Evolutionary conservation across 2,113 vertebrate genomes (phyloP).

Genomic region (Microtus oregoni): DNA sequence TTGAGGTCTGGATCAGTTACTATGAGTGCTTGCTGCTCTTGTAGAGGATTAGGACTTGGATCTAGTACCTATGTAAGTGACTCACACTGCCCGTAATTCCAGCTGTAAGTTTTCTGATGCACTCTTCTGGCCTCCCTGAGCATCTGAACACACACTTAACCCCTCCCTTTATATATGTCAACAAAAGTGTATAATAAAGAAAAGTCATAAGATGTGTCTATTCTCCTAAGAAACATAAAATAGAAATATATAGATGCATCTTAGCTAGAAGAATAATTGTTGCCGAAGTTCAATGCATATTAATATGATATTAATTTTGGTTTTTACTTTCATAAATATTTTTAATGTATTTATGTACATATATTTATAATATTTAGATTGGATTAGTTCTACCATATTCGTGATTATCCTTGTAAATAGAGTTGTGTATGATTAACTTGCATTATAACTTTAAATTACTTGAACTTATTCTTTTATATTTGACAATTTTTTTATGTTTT

Average conservation of each 20-base stretch:
- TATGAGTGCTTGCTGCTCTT: neutral
- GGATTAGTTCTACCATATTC: neutral
- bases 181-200: neutral
- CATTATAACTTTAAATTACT: neutral
- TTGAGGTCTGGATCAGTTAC: neutral
- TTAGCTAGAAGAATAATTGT: neutral
- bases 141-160: neutral
- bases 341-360: neutral
- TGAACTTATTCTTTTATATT: neutral
- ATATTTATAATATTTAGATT: neutral
- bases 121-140: neutral
- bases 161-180: neutral
- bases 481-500: neutral
- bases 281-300: neutral
- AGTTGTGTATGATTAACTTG: neutral
- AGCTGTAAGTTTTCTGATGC: neutral
- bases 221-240: neutral
- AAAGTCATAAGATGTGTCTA: too few relatives aligned
- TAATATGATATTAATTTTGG: neutral
- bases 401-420: neutral
- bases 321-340: neutral
- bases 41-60: rapidly evolving
- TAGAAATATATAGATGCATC: neutral
- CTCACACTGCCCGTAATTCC: too few relatives aligned
- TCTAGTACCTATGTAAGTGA: neutral